phyloP scores from a whole-genome alignment of 2,797 vertebrate genomes.

The Pseudochirops cupreus region DNA sequence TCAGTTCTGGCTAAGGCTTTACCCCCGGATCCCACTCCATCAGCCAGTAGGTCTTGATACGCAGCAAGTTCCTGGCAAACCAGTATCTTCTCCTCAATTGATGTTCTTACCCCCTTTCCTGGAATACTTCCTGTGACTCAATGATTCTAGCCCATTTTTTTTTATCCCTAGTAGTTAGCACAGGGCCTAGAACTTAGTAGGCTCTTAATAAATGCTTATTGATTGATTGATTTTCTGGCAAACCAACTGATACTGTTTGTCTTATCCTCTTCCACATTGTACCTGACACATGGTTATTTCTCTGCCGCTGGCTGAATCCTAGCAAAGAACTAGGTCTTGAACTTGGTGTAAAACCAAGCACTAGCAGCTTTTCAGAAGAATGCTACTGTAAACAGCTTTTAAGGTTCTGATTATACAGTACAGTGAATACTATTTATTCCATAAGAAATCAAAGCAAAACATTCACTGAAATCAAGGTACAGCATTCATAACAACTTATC shows the following conservation, averaged over 20 bases:
- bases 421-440: too few relatives aligned
- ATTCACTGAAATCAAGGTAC: too few relatives aligned
- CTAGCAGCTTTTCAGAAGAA: too few relatives aligned
- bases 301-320: neutral
- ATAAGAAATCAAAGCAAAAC: too few relatives aligned
- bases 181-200: neutral
- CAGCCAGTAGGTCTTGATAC: neutral
- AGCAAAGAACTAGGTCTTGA: neutral
- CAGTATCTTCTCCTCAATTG: neutral
- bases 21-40: neutral
- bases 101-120: neutral
- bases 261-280: neutral
- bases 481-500: too few relatives aligned
- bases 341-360: too few relatives aligned
- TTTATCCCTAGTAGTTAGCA: neutral
- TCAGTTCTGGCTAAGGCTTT: neutral
- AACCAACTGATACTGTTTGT: too few relatives aligned
- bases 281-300: neutral
- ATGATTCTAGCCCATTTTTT: neutral
- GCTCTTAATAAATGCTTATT: neutral
- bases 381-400: too few relatives aligned
- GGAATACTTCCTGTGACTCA: neutral
- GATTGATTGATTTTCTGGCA: neutral
- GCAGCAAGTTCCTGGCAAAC: neutral
- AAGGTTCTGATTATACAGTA: too few relatives aligned